Percentiles rank a stretch among this genome's conserved stretches.
Evolutionary conservation across 2,797 vertebrate genomes (phyloP).

Genomic region (Sebastes vulpes): DNA sequence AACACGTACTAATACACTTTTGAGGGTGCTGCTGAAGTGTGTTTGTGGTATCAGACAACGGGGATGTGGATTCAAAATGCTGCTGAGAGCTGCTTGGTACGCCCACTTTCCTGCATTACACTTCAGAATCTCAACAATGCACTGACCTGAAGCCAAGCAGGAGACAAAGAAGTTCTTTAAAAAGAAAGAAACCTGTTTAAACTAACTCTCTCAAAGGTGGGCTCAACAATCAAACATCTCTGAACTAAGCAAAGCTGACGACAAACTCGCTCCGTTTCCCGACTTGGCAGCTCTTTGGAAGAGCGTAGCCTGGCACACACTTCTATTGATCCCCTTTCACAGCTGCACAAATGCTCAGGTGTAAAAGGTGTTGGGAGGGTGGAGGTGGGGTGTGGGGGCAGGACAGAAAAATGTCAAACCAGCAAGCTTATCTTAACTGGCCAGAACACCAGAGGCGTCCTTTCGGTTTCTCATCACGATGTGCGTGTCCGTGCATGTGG

Average conservation of each 20-base stretch:
- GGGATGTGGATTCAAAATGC: constrained; percentile 13
- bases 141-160: constrained; percentile 10
- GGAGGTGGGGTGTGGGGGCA: not conserved
- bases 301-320: constrained; percentile 12
- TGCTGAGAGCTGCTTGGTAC: constrained; percentile 30
- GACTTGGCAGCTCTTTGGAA: constrained; percentile 12
- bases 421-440: constrained; percentile 77
- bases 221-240: constrained; percentile 15
- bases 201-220: not conserved
- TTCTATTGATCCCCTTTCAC: constrained; percentile 41
- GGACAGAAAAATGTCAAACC: constrained; percentile 74
- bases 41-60: constrained; percentile 5
- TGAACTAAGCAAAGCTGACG: constrained; percentile 29
- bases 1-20: not conserved
- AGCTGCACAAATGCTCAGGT: constrained; percentile 42
- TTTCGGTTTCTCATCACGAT: constrained; percentile 62
- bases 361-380: constrained; percentile 15
- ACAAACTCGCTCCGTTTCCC: constrained; percentile 30
- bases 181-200: constrained; percentile 4
- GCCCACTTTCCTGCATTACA: constrained; percentile 13
- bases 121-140: constrained; percentile 32
- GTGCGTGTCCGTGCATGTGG: constrained; percentile 63
- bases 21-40: constrained; percentile 10
- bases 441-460: constrained; percentile 76
- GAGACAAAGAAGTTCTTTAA: constrained; percentile 20